Percentiles rank a stretch among this genome's conserved stretches.
phyloP scores from a whole-genome alignment of 2,888 invertebrate species.

The Zygothrica quintamaculata region DNA sequence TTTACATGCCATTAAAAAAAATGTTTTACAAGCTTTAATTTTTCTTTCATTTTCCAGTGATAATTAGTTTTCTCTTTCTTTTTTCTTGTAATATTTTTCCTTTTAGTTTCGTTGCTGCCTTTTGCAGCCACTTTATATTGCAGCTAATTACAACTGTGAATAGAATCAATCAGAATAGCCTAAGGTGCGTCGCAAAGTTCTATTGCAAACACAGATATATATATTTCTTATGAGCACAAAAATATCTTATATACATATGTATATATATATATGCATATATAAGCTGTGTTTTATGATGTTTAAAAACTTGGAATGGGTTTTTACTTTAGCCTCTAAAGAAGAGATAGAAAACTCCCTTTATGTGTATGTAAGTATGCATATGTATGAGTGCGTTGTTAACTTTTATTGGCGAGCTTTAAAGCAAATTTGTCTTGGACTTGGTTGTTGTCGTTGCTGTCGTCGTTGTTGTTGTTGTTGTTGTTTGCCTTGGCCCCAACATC shows the following conservation, averaged over 20 bases:
- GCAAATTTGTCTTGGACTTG: slow-evolving; percentile 75
- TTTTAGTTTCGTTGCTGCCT: no score
- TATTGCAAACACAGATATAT: no score
- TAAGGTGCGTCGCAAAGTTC: no score
- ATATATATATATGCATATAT: slow-evolving; percentile 5
- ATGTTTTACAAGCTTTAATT: no score
- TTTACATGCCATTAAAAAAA: no score
- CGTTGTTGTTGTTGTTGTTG: slow-evolving; percentile 27
- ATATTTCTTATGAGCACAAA: not conserved
- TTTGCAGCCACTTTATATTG: no score
- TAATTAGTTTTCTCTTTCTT: no score
- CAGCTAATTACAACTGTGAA: no score
- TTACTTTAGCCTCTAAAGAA: slow-evolving; percentile 9
- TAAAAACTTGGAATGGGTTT: slow-evolving; percentile 41
- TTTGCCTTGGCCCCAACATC: slow-evolving; percentile 61
- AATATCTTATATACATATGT: not conserved
- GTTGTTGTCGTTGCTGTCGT: slow-evolving; percentile 19
- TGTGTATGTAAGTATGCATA: slow-evolving; percentile 57
- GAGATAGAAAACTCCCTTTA: slow-evolving; percentile 41
- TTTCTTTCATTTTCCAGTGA: no score
- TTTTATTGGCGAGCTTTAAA: slow-evolving; percentile 80
- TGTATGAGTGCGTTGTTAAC: slow-evolving; percentile 69
- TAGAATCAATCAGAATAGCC: slow-evolving; percentile 17
- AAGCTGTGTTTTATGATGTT: slow-evolving; percentile 42
- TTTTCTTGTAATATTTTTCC: no score